A percentile compares a stretch with the other conserved stretches of the same genome.
These are phyloP conservation scores for Acrossocheilus wenchowensis DNA, from an alignment of 2,797 vertebrate genomes.

Conservation along the genomic window DNA sequence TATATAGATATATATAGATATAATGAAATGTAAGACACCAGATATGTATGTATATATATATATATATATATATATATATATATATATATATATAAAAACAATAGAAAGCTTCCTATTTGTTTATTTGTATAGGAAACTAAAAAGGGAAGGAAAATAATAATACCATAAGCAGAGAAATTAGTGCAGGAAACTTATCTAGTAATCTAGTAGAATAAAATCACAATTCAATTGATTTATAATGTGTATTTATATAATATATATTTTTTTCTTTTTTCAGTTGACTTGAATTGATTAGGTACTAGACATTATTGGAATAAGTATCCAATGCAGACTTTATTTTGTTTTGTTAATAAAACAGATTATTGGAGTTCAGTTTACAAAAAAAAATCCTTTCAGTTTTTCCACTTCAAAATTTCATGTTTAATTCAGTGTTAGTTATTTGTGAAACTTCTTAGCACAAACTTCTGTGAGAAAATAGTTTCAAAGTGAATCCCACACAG, in stretches of 20 bases:
- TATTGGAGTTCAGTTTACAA: not conserved
- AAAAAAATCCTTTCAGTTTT: not conserved
- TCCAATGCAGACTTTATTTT: not conserved
- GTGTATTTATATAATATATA: not conserved
- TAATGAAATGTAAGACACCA: too few relatives aligned
- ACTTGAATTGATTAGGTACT: not conserved
- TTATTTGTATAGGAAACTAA: too few relatives aligned
- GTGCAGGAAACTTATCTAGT: too few relatives aligned
- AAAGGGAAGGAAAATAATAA: too few relatives aligned
- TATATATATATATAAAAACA: too few relatives aligned
- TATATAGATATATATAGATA: too few relatives aligned
- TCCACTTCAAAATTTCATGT: not conserved
- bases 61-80: too few relatives aligned
- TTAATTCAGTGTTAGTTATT: not conserved
- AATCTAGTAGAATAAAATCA: not conserved
- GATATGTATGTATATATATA: too few relatives aligned
- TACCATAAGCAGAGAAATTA: too few relatives aligned
- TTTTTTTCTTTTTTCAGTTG: not conserved
- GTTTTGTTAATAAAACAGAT: not conserved
- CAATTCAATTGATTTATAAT: not conserved
- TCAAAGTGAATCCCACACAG: not conserved
- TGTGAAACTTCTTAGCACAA: not conserved
- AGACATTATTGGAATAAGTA: not conserved
- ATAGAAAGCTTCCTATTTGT: too few relatives aligned
- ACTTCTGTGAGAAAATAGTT: not conserved